Evolutionary conservation across 2,888 invertebrate genomes (phyloP).

Genomic region (Ochropleura leucogaster): DNA sequence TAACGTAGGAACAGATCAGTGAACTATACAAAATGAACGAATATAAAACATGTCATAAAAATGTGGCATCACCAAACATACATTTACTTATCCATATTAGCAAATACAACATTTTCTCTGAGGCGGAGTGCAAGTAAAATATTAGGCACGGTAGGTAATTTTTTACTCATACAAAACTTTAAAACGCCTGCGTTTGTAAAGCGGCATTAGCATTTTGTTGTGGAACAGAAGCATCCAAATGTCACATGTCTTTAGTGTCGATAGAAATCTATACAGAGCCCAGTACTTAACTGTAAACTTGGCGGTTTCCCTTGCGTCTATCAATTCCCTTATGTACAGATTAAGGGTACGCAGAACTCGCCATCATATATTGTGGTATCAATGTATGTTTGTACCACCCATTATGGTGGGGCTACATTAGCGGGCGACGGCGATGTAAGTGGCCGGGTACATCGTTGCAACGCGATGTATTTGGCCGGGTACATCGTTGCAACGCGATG

Average conservation of each 20-base stretch:
- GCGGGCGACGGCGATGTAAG: too few species aligned
- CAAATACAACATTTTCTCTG: conserved; percentile 37
- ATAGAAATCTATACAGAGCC: background rate
- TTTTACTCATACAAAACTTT: background rate
- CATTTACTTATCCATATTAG: conserved; percentile 13
- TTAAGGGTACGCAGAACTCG: background rate
- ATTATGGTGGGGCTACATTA: too few species aligned
- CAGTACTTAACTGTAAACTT: background rate
- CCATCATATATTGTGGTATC: background rate
- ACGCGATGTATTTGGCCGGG: too few species aligned
- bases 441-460: too few species aligned
- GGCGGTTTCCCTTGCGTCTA: background rate
- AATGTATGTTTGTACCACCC: conserved; percentile 11
- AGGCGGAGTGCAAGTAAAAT: conserved; percentile 18
- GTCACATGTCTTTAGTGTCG: background rate
- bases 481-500: too few species aligned
- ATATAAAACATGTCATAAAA: conserved; percentile 27
- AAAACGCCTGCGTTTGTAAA: conserved; percentile 21
- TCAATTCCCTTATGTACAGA: background rate
- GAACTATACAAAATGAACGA: background rate
- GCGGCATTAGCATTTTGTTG: background rate
- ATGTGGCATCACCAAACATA: background rate
- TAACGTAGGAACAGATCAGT: background rate
- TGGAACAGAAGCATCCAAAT: conserved; percentile 9
- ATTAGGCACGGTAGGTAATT: conserved; percentile 40